phyloP scores from a whole-genome alignment of 2,113 vertebrate species.

The Salvelinus namaycush region DNA sequence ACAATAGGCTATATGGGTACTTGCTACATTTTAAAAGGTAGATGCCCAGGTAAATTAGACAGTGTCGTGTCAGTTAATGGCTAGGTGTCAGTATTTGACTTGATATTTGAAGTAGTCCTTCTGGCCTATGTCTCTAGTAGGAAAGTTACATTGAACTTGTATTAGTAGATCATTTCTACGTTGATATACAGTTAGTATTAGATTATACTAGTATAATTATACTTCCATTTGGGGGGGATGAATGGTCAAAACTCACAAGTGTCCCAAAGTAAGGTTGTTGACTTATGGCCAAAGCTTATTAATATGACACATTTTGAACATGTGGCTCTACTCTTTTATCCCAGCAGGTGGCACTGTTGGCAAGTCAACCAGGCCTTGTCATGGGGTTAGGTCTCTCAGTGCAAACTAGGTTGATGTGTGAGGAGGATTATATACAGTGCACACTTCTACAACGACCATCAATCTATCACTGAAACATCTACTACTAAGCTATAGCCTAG shows the following conservation, averaged over 20 bases:
- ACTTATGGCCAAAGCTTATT: background rate
- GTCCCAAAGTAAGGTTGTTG: background rate
- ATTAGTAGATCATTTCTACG: too few relatives aligned
- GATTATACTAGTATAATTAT: background rate
- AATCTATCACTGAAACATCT: background rate
- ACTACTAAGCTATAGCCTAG: background rate
- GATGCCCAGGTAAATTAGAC: background rate
- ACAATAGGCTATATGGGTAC: background rate
- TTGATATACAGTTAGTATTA: too few relatives aligned
- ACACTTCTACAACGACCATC: background rate
- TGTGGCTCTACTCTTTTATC: background rate
- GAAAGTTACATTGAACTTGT: too few relatives aligned
- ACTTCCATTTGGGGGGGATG: background rate
- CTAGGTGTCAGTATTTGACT: too few relatives aligned
- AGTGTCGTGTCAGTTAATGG: too few relatives aligned
- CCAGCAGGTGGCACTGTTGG: slow-evolving; percentile 69
- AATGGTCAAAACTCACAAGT: too few relatives aligned
- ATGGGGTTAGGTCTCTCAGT: background rate
- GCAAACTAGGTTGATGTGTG: background rate
- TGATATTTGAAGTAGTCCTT: too few relatives aligned
- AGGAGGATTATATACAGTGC: background rate
- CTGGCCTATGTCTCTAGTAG: too few relatives aligned
- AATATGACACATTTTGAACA: background rate
- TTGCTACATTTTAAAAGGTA: background rate
- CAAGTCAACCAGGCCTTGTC: slow-evolving; percentile 8